These are phyloP conservation scores for Caenorhabditis briggsae DNA, from an alignment of 1,140 invertebrate species.

Conservation along the genomic window DNA sequence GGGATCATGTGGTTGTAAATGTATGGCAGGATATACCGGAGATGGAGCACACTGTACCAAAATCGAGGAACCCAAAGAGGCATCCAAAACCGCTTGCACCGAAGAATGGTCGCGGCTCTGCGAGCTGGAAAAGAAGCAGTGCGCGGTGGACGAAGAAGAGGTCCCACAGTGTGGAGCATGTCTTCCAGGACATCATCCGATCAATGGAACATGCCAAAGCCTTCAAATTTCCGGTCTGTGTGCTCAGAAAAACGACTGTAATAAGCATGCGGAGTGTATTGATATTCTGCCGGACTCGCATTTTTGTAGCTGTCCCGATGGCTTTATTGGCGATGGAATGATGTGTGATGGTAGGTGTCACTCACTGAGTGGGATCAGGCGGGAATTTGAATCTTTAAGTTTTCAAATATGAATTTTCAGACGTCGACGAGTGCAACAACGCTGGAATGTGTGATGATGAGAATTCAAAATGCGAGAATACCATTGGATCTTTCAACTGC, in stretches of 20 bases:
- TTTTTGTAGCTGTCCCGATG: slow-evolving; percentile 72
- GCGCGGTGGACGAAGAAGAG: slow-evolving; percentile 75
- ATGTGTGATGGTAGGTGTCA: slow-evolving; percentile 71
- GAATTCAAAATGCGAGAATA: slow-evolving; percentile 70
- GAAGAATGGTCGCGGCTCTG: slow-evolving; percentile 70
- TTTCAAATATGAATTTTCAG: background rate
- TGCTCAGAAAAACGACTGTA: slow-evolving; percentile 70
- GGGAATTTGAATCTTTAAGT: too few relatives aligned
- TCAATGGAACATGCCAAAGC: slow-evolving; percentile 71
- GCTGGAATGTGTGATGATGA: slow-evolving; percentile 64
- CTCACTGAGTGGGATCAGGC: too few relatives aligned
- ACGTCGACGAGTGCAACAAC: slow-evolving; percentile 62
- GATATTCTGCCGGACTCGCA: slow-evolving; percentile 71
- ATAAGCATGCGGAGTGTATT: slow-evolving; percentile 75
- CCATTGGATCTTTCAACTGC: slow-evolving; percentile 69
- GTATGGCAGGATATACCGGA: slow-evolving; percentile 86
- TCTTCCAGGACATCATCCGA: slow-evolving; percentile 73
- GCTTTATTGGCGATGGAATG: slow-evolving; percentile 74
- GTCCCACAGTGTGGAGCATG: slow-evolving; percentile 74
- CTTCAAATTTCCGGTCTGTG: slow-evolving; percentile 25
- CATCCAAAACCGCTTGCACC: slow-evolving; percentile 56
- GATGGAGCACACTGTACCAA: slow-evolving; percentile 81
- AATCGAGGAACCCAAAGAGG: slow-evolving; percentile 13
- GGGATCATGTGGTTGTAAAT: slow-evolving; percentile 88
- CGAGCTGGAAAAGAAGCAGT: slow-evolving; percentile 72